Conservation (phyloP, 1,140 invertebrate genomes). For the Drosophila azteca region DNA sequence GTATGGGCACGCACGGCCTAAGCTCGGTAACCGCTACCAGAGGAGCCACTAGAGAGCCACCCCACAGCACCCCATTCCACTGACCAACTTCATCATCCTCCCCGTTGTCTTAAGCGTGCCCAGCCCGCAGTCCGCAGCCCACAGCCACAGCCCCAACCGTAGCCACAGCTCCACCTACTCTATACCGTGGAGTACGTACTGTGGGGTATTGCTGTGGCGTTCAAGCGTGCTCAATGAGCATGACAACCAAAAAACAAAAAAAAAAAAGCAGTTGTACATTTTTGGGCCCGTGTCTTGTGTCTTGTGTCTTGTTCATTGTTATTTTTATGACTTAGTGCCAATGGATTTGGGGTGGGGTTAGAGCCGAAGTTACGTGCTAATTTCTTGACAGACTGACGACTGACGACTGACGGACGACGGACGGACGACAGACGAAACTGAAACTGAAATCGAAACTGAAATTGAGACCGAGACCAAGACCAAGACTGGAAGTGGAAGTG, state of each 20-base stretch:
- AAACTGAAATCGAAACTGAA: constrained; percentile 42
- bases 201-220: no score
- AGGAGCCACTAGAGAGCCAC: neutral
- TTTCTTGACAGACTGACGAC: constrained; percentile 38
- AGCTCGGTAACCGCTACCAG: constrained; percentile 15
- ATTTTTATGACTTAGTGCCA: constrained; percentile 70
- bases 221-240: constrained; percentile 67
- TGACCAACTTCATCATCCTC: neutral
- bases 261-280: constrained; percentile 30
- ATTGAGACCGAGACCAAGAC: constrained; percentile 24
- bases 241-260: constrained; percentile 51
- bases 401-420: neutral
- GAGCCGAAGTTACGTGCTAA: constrained; percentile 45
- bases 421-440: constrained; percentile 3
- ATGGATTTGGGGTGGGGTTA: constrained; percentile 27
- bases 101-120: neutral
- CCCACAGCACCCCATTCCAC: no score
- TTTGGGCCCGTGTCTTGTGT: constrained; percentile 43
- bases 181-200: no score
- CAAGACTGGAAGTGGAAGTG: neutral
- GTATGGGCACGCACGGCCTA: constrained; percentile 39
- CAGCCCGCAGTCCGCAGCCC: no score
- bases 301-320: constrained; percentile 68
- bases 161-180: neutral
- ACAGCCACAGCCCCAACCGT: no score